These are phyloP conservation scores for Odontomachus brunneus DNA, from an alignment of 1,140 invertebrate genomes.

Conservation along the genomic window DNA sequence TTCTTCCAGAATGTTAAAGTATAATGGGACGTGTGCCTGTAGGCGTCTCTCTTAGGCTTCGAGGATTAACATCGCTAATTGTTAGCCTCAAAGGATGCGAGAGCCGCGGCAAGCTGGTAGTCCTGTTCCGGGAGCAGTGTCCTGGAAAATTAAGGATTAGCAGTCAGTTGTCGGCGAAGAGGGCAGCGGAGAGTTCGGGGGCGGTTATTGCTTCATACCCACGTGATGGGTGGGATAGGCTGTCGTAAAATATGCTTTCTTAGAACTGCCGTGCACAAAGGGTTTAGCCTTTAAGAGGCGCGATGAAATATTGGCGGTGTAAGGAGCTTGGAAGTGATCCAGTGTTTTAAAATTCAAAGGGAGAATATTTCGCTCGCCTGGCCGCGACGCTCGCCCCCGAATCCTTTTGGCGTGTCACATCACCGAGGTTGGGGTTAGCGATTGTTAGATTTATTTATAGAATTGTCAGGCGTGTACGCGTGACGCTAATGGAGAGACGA, in stretches of 20 bases:
- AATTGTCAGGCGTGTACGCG: not conserved
- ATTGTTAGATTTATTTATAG: conserved; percentile 29
- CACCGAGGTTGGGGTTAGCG: not conserved
- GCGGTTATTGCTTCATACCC: conserved; percentile 60
- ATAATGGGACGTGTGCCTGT: conserved; percentile 71
- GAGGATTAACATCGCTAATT: conserved; percentile 82
- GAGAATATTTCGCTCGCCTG: conserved; percentile 30
- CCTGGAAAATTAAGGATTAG: conserved; percentile 80
- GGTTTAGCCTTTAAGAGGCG: conserved; percentile 55
- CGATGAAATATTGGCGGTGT: conserved; percentile 55
- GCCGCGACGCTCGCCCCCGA: not conserved
- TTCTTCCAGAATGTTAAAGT: conserved; percentile 72
- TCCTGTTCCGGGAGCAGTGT: conserved; percentile 59
- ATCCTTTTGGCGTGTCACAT: not conserved
- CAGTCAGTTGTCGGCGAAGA: conserved; percentile 14
- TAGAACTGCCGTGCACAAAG: conserved; percentile 52
- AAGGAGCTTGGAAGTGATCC: conserved; percentile 51
- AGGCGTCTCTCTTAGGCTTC: conserved; percentile 55
- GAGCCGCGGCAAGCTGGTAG: conserved; percentile 45
- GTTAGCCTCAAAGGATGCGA: conserved; percentile 78
- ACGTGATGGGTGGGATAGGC: conserved; percentile 46
- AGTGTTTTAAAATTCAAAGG: conserved; percentile 55
- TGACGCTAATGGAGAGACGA: not conserved
- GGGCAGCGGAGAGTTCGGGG: conserved; percentile 52
- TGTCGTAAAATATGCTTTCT: conserved; percentile 52